These are phyloP conservation scores for Zaprionus nigranus DNA, from an alignment of 1,140 invertebrate species.

Conservation along the genomic window DNA sequence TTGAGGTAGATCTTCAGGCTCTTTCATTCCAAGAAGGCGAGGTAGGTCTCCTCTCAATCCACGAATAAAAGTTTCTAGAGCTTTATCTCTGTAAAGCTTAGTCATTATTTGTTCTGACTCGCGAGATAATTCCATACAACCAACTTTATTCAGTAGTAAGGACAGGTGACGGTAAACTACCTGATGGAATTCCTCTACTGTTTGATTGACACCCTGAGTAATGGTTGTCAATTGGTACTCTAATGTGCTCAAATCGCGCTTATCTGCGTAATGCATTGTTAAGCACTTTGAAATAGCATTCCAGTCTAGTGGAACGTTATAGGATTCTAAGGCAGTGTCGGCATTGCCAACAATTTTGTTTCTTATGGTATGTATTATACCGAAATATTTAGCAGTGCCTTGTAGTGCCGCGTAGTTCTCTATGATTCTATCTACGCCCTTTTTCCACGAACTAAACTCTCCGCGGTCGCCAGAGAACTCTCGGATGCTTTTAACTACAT, in stretches of 20 bases:
- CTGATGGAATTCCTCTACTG: constrained; percentile 2
- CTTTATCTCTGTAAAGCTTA: constrained; percentile 27
- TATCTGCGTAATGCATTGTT: constrained; percentile 3
- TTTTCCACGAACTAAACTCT: not conserved
- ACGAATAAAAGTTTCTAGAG: constrained; percentile 21
- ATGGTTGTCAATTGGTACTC: constrained; percentile 1
- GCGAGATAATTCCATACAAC: constrained; percentile 11
- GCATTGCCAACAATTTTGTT: constrained; percentile 4
- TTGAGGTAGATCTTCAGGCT: too few relatives aligned
- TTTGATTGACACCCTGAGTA: constrained; percentile 9
- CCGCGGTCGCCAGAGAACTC: too few relatives aligned
- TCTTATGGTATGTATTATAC: not conserved
- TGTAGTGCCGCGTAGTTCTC: not conserved
- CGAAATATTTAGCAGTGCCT: too few relatives aligned
- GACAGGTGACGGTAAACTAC: constrained; percentile 4
- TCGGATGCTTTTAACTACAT: constrained; percentile 6
- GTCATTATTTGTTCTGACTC: constrained; percentile 20
- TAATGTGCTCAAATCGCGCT: not conserved
- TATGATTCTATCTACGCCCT: not conserved
- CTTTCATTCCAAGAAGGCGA: constrained; percentile 18
- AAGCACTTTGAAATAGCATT: not conserved
- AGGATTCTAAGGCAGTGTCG: not conserved
- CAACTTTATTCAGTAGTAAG: constrained; percentile 11
- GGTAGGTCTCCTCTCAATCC: constrained; percentile 15
- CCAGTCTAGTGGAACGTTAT: constrained; percentile 1